Evolutionary conservation across 2,888 invertebrate species (phyloP), one percentile per base, ranked within the genome.

Genomic region (Nysson spinosus): DNA sequence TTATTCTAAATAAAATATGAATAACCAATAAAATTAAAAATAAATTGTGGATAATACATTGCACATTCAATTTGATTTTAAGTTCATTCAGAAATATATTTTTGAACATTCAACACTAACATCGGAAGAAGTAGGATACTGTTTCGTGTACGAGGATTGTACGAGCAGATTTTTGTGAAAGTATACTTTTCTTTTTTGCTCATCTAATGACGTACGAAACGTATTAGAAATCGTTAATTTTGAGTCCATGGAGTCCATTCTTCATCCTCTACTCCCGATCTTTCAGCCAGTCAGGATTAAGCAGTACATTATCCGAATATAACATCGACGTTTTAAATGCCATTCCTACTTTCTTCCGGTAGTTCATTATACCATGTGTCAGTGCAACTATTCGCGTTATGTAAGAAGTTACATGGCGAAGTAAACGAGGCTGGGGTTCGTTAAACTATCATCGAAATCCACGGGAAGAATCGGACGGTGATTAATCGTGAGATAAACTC

Each of bases 321-420:
- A n/a, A n/a, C n/a, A 6, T 2, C 9, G 9, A 14, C 57, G 51
- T 52, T 44, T 67, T 34, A 30, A 67, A 52, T 51, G 54, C 17
- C 9, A 32, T 7, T 20, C 37, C 14, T 49, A 11, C 39, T 54
- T 44, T 65, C 66, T 67, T 67, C 66, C 66, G 58, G 56, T 20
- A 14, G 30, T 54, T 37, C n/a, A 14, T 28, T 24, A 24, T 19
- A 4, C 37, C 24, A 37, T 22, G 35, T 3, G 17, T 30, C 30
- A 6, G 35, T 26, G n/a, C 3, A 6, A 17, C 1, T 5, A 19
- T 34, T 43, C 22, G 20, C 14, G 17, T 65, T 64, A n/a, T 64
- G 26, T 32, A 64, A 64, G 26, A 12, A 9, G 5, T 24, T 24
- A 5, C 5, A 9, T 24, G 2, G 24, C 24, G 9, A 24, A n/a